Evolutionary conservation across 2,888 invertebrate species (phyloP).

Genomic region (Stomorhina lunata): DNA sequence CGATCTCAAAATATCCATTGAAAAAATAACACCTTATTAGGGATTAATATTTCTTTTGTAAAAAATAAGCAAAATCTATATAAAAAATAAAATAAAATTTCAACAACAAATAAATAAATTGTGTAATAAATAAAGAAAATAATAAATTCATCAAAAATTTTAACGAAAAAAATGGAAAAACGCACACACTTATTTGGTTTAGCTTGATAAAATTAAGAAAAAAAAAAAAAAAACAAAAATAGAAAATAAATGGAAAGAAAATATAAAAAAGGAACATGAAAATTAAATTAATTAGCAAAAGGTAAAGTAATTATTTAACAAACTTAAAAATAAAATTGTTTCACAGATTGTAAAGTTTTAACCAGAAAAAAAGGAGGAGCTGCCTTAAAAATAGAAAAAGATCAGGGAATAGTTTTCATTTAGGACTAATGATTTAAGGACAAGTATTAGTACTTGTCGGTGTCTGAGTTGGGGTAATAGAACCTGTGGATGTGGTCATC

Average conservation of each 20-base stretch:
- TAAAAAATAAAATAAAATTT: neutral
- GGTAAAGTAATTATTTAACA: constrained; percentile 35
- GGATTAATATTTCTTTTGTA: neutral
- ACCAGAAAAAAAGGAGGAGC: neutral
- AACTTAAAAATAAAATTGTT: constrained; percentile 33
- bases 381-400: constrained; percentile 15
- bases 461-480: constrained; percentile 58
- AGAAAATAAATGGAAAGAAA: constrained; percentile 3
- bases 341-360: constrained; percentile 2
- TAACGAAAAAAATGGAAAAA: no score
- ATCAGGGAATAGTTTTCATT: constrained; percentile 1
- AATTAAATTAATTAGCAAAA: neutral
- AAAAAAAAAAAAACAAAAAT: neutral
- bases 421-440: constrained; percentile 53
- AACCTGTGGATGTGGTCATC: constrained; percentile 43
- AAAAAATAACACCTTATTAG: neutral
- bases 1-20: no score
- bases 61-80: neutral
- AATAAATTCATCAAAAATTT: constrained; percentile 25
- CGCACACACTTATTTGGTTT: constrained; percentile 20
- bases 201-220: constrained; percentile 33
- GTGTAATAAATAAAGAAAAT: constrained; percentile 11
- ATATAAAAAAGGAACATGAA: neutral
- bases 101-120: constrained; percentile 34
- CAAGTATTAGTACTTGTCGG: constrained; percentile 51